Percentiles rank a stretch among this genome's conserved stretches.
These are phyloP conservation scores for Ormyrus labotus DNA, from an alignment of 2,888 invertebrate genomes.

Conservation along the genomic window DNA sequence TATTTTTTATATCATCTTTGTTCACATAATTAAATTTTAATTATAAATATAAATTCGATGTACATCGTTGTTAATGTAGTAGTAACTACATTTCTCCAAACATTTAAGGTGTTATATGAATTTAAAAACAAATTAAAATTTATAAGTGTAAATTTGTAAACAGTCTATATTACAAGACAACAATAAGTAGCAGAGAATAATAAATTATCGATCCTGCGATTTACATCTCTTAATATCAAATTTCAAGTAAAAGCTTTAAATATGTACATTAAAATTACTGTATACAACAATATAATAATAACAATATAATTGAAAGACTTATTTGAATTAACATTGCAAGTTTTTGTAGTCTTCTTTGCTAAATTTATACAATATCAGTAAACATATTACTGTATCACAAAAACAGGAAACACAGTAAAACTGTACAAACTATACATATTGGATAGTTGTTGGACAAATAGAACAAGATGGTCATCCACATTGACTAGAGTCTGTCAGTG, in stretches of 20 bases:
- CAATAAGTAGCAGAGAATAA: slow-evolving; percentile 45
- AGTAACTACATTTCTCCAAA: background rate
- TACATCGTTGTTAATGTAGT: slow-evolving; percentile 45
- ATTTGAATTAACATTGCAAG: slow-evolving; percentile 30
- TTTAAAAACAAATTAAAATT: slow-evolving; percentile 48
- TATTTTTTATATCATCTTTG: slow-evolving; percentile 38
- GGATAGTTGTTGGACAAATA: slow-evolving; percentile 35
- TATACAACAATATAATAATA: slow-evolving; percentile 36
- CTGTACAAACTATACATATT: slow-evolving; percentile 50
- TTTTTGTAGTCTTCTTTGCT: slow-evolving; percentile 34
- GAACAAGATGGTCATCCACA: slow-evolving; percentile 55
- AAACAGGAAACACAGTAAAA: slow-evolving; percentile 48
- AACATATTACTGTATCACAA: slow-evolving; percentile 52
- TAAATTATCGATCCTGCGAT: slow-evolving; percentile 61
- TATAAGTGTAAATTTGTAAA: slow-evolving; percentile 29
- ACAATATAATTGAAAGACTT: slow-evolving; percentile 51
- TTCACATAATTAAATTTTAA: slow-evolving; percentile 29
- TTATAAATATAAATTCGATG: slow-evolving; percentile 47
- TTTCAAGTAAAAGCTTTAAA: slow-evolving; percentile 37
- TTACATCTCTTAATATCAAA: slow-evolving; percentile 50
- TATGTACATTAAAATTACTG: slow-evolving; percentile 54
- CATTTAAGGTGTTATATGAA: slow-evolving; percentile 14
- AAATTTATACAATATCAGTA: slow-evolving; percentile 42
- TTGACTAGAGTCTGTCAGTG: slow-evolving; percentile 67
- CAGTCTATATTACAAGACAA: slow-evolving; percentile 50